phyloP scores from a whole-genome alignment of 2,797 vertebrate genomes.

The Hafferia zeledoni region DNA sequence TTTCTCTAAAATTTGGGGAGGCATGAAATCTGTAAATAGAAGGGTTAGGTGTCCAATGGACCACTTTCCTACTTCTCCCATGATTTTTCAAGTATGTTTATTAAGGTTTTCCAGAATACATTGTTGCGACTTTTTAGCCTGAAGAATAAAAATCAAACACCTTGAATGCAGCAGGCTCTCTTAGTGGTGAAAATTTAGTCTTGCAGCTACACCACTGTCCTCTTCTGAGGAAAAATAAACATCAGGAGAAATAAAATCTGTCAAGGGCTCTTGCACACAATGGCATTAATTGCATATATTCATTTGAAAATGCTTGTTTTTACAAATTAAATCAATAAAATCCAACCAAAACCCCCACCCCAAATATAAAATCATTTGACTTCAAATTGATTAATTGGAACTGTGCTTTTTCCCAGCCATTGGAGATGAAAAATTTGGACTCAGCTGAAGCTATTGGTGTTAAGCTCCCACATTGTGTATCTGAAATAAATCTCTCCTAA shows the following conservation, averaged over 20 bases:
- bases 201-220: background rate
- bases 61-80: background rate
- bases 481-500: background rate
- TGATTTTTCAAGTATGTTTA: background rate
- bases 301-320: background rate
- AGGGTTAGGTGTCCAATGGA: accelerated
- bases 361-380: background rate
- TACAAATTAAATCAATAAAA: background rate
- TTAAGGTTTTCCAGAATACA: background rate
- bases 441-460: background rate
- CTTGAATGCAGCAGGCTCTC: background rate
- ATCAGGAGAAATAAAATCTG: background rate
- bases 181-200: background rate
- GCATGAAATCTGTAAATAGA: background rate
- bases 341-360: background rate
- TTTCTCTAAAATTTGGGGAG: background rate
- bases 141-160: background rate
- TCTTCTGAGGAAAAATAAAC: background rate
- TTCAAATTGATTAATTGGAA: background rate
- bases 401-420: background rate
- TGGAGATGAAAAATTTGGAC: background rate
- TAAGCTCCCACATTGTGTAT: background rate
- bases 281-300: background rate
- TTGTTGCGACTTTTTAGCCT: background rate
- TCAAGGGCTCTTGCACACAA: background rate